Evolutionary conservation across 1,140 invertebrate genomes (phyloP).

Genomic region (Dendrolimus kikuchii): DNA sequence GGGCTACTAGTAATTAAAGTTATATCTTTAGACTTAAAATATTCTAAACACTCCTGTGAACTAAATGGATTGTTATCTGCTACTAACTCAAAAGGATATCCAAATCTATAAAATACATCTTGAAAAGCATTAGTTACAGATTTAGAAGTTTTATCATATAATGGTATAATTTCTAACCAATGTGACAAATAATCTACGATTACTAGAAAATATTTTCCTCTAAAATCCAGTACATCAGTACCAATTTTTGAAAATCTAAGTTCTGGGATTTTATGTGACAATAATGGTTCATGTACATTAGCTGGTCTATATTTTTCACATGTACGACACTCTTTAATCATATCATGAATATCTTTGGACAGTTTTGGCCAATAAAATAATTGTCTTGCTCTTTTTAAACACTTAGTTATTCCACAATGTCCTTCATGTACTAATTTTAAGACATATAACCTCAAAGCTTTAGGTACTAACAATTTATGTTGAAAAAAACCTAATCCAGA

Average conservation of each 20-base stretch:
- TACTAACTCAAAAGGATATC: no score
- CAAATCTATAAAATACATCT: no score
- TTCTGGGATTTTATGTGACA: background rate
- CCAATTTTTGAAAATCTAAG: slow-evolving; percentile 1
- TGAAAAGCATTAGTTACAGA: no score
- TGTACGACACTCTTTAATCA: background rate
- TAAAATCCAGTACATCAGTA: no score
- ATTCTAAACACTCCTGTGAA: no score
- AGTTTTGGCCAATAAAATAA: slow-evolving; percentile 2
- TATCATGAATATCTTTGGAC: background rate
- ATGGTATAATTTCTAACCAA: no score
- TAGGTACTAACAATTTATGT: slow-evolving; percentile 8
- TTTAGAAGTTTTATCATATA: no score
- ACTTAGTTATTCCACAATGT: background rate
- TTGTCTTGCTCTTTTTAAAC: background rate
- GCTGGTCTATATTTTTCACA: slow-evolving; percentile 1
- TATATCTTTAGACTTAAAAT: no score
- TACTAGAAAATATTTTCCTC: no score
- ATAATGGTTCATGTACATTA: background rate
- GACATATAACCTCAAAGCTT: slow-evolving; percentile 7
- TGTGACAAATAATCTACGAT: no score
- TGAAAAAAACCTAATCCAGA: slow-evolving; percentile 7
- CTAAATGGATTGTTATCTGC: no score
- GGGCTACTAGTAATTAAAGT: no score
- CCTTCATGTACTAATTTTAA: slow-evolving; percentile 7